Percentiles rank a stretch among this genome's conserved stretches.
These are phyloP conservation scores for Drosophila tripunctata DNA, from an alignment of 2,888 invertebrate species.

Conservation along the genomic window DNA sequence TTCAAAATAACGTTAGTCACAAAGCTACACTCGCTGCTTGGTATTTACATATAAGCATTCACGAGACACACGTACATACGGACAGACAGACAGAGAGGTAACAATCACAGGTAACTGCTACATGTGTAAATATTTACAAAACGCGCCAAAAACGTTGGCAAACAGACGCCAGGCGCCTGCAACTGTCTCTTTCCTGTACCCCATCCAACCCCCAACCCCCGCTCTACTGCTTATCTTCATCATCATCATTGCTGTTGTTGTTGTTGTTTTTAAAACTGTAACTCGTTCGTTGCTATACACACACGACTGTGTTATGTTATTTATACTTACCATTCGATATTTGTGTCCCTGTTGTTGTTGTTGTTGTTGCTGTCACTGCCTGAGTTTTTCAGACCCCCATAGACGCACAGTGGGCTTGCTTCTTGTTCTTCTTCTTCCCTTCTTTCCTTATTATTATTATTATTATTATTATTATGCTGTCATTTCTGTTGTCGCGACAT, in stretches of 20 bases:
- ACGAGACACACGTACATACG: conserved; percentile 8
- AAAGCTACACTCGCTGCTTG: conserved; percentile 27
- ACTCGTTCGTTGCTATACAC: conserved; percentile 44
- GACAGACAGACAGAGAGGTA: conserved; percentile 31
- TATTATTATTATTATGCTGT: conserved; percentile 77
- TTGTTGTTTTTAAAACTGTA: conserved; percentile 35
- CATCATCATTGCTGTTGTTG: conserved; percentile 27
- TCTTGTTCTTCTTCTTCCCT: too few species aligned
- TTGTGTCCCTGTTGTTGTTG: conserved; percentile 52
- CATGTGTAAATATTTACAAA: conserved; percentile 80
- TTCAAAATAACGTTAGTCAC: background rate
- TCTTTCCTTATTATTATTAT: conserved; percentile 6
- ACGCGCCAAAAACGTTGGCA: conserved; percentile 77
- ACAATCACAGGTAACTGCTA: conserved; percentile 79
- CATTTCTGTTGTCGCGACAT: conserved; percentile 77
- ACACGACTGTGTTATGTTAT: conserved; percentile 52
- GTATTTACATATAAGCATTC: conserved; percentile 35
- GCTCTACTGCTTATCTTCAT: too few species aligned
- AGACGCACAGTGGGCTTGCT: conserved; percentile 10
- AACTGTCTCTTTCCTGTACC: conserved; percentile 56
- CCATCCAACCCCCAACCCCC: too few species aligned
- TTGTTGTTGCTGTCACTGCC: conserved; percentile 23
- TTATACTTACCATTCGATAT: conserved; percentile 74
- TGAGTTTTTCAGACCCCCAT: conserved; percentile 1
- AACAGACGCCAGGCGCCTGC: conserved; percentile 71